Evolutionary conservation across 2,888 invertebrate species (phyloP).

Genomic region (Spodoptera exigua): DNA sequence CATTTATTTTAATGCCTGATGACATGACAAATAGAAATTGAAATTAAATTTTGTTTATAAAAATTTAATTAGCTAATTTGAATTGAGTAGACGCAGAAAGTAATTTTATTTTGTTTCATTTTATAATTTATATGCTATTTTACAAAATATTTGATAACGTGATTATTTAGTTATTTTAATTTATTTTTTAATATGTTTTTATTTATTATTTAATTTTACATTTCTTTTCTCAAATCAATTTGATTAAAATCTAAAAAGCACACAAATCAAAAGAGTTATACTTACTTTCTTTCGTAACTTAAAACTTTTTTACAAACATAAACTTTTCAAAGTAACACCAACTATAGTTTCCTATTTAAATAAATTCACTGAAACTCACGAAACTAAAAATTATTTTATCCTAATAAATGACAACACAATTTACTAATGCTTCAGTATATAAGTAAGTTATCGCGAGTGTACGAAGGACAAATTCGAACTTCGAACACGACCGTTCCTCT

Average conservation of each 20-base stretch:
- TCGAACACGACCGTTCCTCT: conserved; percentile 40
- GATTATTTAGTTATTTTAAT: too few relatives aligned
- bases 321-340: conserved; percentile 7
- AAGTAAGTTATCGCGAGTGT: conserved; percentile 40
- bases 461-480: conserved; percentile 13
- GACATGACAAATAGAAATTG: too few relatives aligned
- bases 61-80: too few relatives aligned
- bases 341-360: background rate
- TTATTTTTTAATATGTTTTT: too few relatives aligned
- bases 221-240: too few relatives aligned
- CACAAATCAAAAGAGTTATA: conserved; percentile 5
- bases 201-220: too few relatives aligned
- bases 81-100: too few relatives aligned
- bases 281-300: conserved; percentile 28
- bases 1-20: too few relatives aligned
- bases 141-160: too few relatives aligned
- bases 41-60: too few relatives aligned
- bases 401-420: background rate
- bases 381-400: background rate
- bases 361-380: conserved; percentile 34
- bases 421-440: conserved; percentile 15
- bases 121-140: too few relatives aligned
- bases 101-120: too few relatives aligned
- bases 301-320: conserved; percentile 19
- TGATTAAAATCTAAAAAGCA: background rate